Base-by-base conservation (phyloP, 2,797 vertebrate species). In the Stomatorhinus walkeri region DNA sequence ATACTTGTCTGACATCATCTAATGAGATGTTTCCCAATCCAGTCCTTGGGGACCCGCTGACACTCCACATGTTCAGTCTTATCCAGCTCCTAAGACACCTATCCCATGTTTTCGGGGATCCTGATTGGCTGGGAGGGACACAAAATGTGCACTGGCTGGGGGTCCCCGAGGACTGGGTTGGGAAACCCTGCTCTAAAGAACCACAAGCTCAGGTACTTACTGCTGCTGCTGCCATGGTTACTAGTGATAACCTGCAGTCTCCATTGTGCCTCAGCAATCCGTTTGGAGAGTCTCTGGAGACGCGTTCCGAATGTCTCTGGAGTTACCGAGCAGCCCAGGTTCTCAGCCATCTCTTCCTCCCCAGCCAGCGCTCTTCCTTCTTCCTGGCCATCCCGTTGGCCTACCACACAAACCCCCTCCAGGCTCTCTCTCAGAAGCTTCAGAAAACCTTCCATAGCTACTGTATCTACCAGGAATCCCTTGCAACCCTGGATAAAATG, bases 211-310 rank as follows among this genome's bases (percentile, higher is more conserved):
- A 14, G n/a, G 12, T 10, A 85, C 94, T 95, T 90, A 96, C 95
- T 92, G 2, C 48, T 91, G 49, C 89, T 88, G 1, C 81, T 88
- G 87, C 87, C 76, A 87, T 93, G 96, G 93, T 98, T 99, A 92
- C 96, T 98, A 91, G 94, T 96, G 91, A 98, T 95, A 92, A 99
- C 96, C 91, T 97, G 98, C 91, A 97, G 96, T 91, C 98, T 95
- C 98, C 98, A 99, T 85, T 97, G 97, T 90, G 98, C 97, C 94
- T 99, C 98, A 2, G 97, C 97, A 2, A 97, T 96, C 90, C 97
- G 95, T 90, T 98, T 98, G 89, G 97, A 97, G 91, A 99, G 94
- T 90, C 95, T 96, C 86, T 96, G 95, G 24, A 98, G 93, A 0
- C 97, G 97, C 83, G 93, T 87, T 19, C 93, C 96, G 43, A 98